Base-by-base conservation (phyloP, 2,888 invertebrate species). In the Thera britannica region DNA sequence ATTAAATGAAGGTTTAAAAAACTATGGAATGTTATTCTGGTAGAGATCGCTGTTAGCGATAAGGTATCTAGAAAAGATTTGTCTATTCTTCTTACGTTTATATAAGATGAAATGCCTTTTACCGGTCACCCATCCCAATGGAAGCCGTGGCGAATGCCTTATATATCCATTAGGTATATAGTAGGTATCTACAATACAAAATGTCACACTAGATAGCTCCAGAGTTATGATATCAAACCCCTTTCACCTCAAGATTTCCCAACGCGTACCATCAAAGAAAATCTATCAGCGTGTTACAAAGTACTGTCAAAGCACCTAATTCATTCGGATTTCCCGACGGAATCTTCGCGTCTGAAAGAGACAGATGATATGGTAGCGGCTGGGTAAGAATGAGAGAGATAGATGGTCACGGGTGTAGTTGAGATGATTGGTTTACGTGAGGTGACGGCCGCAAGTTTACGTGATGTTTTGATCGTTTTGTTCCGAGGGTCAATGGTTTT, bases 341-440 rank as follows among this genome's bases (percentile, higher is more conserved):
- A 88, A 85, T 84, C 79, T 79, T 79, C 75, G 75, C 68, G 78
- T 75, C 36, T 63, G 85, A 82, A 70, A 73, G 80, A 85, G 81
- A 66, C 63, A 72, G 55, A 48, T 44, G 69, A 83, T 78, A 69
- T 34, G 51, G 54, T 55, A 57, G 3, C 2, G 2, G 0, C 9
- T 70, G 51, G 5, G 81, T 62, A 75, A 62, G 83, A 89, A 72
- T 72, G 86, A 80, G 89, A 87, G 70, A 58, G 81, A 51, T 72
- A 77, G 85, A 87, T 86, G 90, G 91, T 90, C 90, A 91, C 89
- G 88, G 89, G 84, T 83, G 85, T 86, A 88, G 87, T 88, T 89
- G 83, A 86, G 90, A 92, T 91, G 92, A 93, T 93, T 90, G 90
- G 89, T 87, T 87, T 90, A 92, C 92, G 92, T 93, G 93, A 88